phyloP scores from a whole-genome alignment of 2,113 vertebrate genomes.

The Aldabrachelys gigantea region DNA sequence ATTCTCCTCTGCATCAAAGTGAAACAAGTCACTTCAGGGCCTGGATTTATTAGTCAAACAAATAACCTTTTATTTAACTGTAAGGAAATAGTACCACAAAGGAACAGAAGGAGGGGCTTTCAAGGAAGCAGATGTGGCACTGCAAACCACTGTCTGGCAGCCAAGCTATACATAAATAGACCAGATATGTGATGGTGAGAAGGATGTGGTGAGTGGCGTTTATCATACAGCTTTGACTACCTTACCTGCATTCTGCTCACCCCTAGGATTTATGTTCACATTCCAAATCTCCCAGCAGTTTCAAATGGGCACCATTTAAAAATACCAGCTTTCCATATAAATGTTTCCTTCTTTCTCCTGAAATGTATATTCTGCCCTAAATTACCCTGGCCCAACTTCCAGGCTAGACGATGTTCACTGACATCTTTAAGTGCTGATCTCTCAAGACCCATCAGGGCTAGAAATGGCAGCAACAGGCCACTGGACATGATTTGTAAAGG shows the following conservation, averaged over 20 bases:
- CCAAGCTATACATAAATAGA: conserved; percentile 34
- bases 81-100: conserved; percentile 12
- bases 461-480: conserved; percentile 1
- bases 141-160: conserved; percentile 25
- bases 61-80: not conserved
- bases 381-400: not conserved
- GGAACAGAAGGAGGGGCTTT: conserved; percentile 24
- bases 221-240: conserved; percentile 29
- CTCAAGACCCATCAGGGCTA: not conserved
- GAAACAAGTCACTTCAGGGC: not conserved
- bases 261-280: conserved; percentile 26
- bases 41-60: conserved; percentile 17
- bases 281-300: conserved; percentile 51
- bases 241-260: conserved; percentile 44
- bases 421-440: not conserved
- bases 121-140: conserved; percentile 39
- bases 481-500: not conserved
- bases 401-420: not conserved
- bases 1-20: not conserved
- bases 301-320: conserved; percentile 56
- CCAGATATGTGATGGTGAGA: not conserved
- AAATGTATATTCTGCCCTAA: conserved; percentile 42
- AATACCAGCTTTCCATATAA: conserved; percentile 39
- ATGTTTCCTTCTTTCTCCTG: conserved; percentile 49
- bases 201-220: conserved; percentile 13